Evolutionary conservation across 2,888 invertebrate species (phyloP).

Genomic region (Enchytraeus crypticus): DNA sequence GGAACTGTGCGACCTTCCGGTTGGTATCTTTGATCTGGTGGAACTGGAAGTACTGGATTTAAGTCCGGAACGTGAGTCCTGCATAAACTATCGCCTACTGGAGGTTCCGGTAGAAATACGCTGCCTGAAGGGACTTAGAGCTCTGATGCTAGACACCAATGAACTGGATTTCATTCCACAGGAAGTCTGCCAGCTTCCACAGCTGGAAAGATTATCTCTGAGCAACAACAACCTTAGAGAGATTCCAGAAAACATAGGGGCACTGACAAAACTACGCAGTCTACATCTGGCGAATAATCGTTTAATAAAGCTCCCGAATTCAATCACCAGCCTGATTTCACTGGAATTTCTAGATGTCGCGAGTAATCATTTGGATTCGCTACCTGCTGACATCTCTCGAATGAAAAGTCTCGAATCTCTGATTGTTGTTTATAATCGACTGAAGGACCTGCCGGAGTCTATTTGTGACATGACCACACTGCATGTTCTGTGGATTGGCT

Average conservation of each 20-base stretch:
- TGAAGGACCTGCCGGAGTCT: constrained; percentile 40
- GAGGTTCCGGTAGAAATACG: constrained; percentile 38
- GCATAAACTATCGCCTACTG: constrained; percentile 40
- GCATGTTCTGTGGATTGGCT: constrained; percentile 48
- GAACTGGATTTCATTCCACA: constrained; percentile 36
- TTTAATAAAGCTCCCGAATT: constrained; percentile 39
- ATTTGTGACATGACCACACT: constrained; percentile 44
- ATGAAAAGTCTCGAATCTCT: constrained; percentile 43
- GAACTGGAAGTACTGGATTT: constrained; percentile 46
- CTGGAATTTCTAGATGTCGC: constrained; percentile 48
- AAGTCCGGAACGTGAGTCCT: constrained; percentile 45
- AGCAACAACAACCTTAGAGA: constrained; percentile 42
- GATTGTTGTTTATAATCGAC: constrained; percentile 44
- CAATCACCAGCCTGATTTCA: constrained; percentile 27
- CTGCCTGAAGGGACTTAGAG: constrained; percentile 37
- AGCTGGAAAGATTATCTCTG: constrained; percentile 42
- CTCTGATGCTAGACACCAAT: constrained; percentile 46
- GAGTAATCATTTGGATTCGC: constrained; percentile 39
- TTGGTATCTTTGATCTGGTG: constrained; percentile 38
- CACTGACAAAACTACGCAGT: constrained; percentile 36
- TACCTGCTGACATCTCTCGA: constrained; percentile 40
- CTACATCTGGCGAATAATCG: constrained; percentile 45
- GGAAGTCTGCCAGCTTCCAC: constrained; percentile 36
- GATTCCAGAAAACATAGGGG: constrained; percentile 36
- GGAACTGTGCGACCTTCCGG: constrained; percentile 37